Conservation (phyloP, 2,113 vertebrate species). For the Macquaria australasica region DNA sequence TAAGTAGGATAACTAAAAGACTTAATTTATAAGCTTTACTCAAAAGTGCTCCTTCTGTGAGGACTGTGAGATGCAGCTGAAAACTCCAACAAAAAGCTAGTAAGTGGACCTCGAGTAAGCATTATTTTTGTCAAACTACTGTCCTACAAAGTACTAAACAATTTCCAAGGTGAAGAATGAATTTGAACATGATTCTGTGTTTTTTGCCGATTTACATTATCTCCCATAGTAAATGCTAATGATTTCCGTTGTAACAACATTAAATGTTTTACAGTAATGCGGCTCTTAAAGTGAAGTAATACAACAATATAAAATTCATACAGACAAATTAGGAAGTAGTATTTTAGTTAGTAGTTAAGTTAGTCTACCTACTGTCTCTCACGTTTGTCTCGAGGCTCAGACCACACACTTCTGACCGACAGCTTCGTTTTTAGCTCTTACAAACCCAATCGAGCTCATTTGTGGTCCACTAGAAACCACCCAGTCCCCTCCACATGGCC, state of each 20-base stretch:
- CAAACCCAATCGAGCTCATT: slow-evolving; percentile 46
- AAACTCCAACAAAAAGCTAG: neutral
- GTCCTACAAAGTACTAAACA: too few species aligned
- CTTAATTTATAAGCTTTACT: neutral
- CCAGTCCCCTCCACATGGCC: slow-evolving; percentile 22
- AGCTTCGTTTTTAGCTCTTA: slow-evolving; percentile 51
- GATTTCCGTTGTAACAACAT: too few species aligned
- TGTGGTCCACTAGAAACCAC: slow-evolving; percentile 44
- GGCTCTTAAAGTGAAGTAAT: neutral
- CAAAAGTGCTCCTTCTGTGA: neutral
- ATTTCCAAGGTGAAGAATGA: too few species aligned
- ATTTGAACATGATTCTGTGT: too few species aligned
- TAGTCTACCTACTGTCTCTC: neutral
- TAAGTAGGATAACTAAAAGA: neutral
- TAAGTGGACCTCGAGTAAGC: neutral
- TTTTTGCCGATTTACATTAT: too few species aligned
- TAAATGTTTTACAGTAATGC: too few species aligned
- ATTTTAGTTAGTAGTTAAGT: neutral
- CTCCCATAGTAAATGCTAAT: too few species aligned
- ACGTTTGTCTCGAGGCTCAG: slow-evolving; percentile 2
- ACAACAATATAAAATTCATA: neutral
- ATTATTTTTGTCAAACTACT: neutral
- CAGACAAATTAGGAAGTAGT: neutral
- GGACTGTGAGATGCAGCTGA: neutral
- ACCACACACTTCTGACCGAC: slow-evolving; percentile 56